Conservation (phyloP, 2,797 vertebrate genomes). For the Nyctibius grandis region DNA sequence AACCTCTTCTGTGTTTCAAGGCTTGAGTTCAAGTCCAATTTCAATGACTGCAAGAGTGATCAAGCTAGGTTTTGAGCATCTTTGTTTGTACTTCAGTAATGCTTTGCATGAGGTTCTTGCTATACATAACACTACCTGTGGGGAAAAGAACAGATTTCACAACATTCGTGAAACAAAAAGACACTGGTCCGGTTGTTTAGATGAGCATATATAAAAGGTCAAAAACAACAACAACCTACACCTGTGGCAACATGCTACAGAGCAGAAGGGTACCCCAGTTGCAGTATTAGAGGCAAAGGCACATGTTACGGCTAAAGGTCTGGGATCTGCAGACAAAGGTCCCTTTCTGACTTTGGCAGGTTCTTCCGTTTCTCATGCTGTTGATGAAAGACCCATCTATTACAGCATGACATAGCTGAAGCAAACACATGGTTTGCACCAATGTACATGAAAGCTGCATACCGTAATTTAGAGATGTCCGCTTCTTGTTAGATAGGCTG, state of each 20-base stretch:
- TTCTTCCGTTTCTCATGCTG: slow-evolving; percentile 11
- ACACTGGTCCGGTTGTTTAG: slow-evolving; percentile 60
- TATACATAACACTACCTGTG: slow-evolving; percentile 24
- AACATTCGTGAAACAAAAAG: slow-evolving; percentile 64
- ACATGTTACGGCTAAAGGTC: background rate
- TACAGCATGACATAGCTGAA: background rate
- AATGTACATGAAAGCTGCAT: background rate
- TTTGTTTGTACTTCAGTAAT: slow-evolving; percentile 18
- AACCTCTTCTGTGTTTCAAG: background rate
- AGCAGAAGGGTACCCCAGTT: slow-evolving; percentile 54
- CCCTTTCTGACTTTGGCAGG: slow-evolving; percentile 13
- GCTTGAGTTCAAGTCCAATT: background rate
- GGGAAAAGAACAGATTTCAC: slow-evolving; percentile 58
- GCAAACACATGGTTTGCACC: background rate
- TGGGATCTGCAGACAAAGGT: slow-evolving; percentile 22
- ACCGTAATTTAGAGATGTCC: background rate
- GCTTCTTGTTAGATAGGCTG: background rate
- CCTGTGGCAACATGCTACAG: slow-evolving; percentile 66
- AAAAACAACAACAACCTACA: slow-evolving; percentile 68
- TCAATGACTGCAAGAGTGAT: background rate
- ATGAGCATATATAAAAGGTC: slow-evolving; percentile 64
- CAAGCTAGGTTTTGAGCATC: background rate
- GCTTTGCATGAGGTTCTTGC: slow-evolving; percentile 32
- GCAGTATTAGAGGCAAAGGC: background rate
- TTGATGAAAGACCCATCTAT: slow-evolving; percentile 1